phyloP scores from a whole-genome alignment of 2,888 invertebrate species.

The Lycocerus yunnanus region DNA sequence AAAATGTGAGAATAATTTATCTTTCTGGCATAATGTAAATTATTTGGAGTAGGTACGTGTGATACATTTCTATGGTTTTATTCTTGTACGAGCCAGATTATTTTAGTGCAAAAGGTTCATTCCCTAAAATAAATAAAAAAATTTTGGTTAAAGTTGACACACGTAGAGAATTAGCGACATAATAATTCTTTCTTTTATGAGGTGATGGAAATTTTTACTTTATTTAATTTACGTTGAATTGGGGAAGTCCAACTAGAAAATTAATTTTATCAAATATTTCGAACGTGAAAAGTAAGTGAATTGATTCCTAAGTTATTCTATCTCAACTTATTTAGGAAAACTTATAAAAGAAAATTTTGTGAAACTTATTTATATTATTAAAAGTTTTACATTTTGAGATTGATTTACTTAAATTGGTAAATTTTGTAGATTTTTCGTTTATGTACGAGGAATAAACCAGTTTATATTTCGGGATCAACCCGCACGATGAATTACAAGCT shows the following conservation, averaged over 20 bases:
- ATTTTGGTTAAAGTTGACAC: background rate
- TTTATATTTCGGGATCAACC: background rate
- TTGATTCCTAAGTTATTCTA: background rate
- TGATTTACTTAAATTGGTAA: background rate
- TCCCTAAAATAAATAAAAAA: background rate
- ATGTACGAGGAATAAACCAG: background rate
- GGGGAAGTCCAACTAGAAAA: background rate
- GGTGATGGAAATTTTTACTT: background rate
- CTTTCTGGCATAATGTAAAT: background rate
- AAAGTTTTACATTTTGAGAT: background rate
- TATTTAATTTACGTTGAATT: background rate
- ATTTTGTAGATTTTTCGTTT: background rate
- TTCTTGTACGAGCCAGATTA: background rate
- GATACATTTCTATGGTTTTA: background rate
- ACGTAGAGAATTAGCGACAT: background rate
- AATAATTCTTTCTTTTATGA: background rate
- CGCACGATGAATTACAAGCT: background rate
- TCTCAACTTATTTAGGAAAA: background rate
- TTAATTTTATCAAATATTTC: background rate
- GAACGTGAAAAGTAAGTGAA: background rate
- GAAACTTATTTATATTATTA: background rate
- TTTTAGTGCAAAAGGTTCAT: background rate
- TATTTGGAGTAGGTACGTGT: background rate
- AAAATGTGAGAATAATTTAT: background rate
- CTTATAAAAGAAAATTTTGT: background rate